phyloP scores from a whole-genome alignment of 1,140 invertebrate genomes.

The Drosophila nannoptera region DNA sequence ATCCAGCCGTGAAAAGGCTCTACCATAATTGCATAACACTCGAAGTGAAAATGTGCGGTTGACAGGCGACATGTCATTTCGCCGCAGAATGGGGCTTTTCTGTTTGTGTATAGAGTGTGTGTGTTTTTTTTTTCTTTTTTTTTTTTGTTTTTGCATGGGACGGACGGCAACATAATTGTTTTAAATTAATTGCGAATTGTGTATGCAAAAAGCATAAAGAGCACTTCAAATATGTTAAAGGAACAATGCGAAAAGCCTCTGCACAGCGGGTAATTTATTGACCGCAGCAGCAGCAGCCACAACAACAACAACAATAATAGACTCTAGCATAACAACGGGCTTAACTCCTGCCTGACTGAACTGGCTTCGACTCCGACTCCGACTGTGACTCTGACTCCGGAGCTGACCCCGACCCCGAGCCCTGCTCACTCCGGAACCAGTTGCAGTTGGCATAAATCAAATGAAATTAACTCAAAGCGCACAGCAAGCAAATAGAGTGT shows the following conservation, averaged over 20 bases:
- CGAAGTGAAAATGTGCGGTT: slow-evolving; percentile 56
- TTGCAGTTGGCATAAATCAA: slow-evolving; percentile 64
- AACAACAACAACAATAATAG: slow-evolving; percentile 42
- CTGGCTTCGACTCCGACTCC: neutral
- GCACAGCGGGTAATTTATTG: slow-evolving; percentile 72
- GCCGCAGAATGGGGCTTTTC: slow-evolving; percentile 44
- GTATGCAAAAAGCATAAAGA: slow-evolving; percentile 70
- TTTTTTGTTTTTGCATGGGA: slow-evolving; percentile 38
- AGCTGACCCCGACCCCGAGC: neutral
- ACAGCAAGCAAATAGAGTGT: slow-evolving; percentile 54
- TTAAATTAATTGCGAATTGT: slow-evolving; percentile 73
- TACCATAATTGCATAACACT: slow-evolving; percentile 63
- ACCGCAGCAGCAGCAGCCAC: slow-evolving; percentile 52
- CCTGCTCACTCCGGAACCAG: slow-evolving; percentile 7
- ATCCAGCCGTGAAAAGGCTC: slow-evolving; percentile 28
- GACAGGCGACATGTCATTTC: slow-evolving; percentile 73
- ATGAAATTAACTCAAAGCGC: slow-evolving; percentile 64
- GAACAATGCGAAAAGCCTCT: slow-evolving; percentile 57
- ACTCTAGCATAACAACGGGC: neutral
- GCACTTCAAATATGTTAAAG: slow-evolving; percentile 70
- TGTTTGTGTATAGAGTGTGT: slow-evolving; percentile 21
- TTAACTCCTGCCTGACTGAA: neutral
- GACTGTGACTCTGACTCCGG: neutral
- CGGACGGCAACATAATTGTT: slow-evolving; percentile 63
- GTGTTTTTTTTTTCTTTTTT: slow-evolving; percentile 17